Percentiles rank a stretch among this genome's conserved stretches.
Evolutionary conservation across 2,113 vertebrate species (phyloP).

Genomic region (Forbesichthys agassizii): DNA sequence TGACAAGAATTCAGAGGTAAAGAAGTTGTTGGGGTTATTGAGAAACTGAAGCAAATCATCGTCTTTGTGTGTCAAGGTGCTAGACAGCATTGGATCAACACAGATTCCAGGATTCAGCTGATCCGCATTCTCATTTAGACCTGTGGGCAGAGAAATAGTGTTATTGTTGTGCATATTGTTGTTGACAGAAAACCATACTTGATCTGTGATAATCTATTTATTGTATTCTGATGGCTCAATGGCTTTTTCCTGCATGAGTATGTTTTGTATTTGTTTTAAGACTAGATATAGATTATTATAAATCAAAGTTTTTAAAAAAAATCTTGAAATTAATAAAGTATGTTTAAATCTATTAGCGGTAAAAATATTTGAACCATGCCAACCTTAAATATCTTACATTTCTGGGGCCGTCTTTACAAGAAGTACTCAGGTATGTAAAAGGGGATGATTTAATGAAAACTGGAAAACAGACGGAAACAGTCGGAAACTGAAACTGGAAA

Average conservation of each 20-base stretch:
- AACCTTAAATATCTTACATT: no score
- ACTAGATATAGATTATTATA: no score
- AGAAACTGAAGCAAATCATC: constrained; percentile 24
- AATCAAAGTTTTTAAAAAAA: no score
- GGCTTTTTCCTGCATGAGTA: not conserved
- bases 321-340: no score
- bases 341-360: no score
- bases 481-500: no score
- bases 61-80: not conserved
- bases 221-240: not conserved
- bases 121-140: constrained; percentile 15
- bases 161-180: not conserved
- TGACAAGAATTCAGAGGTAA: not conserved
- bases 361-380: no score
- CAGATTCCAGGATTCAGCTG: constrained; percentile 2
- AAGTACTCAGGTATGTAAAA: no score
- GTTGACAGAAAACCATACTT: not conserved
- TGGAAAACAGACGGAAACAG: no score
- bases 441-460: no score
- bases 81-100: constrained; percentile 58
- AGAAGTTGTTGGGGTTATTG: constrained; percentile 15
- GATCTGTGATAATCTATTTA: not conserved
- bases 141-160: constrained; percentile 30
- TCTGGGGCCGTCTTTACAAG: no score
- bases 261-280: not conserved